Conservation (phyloP, 35 echinoderm and acorn worm genomes). For the Heliocidaris erythrogramma region DNA sequence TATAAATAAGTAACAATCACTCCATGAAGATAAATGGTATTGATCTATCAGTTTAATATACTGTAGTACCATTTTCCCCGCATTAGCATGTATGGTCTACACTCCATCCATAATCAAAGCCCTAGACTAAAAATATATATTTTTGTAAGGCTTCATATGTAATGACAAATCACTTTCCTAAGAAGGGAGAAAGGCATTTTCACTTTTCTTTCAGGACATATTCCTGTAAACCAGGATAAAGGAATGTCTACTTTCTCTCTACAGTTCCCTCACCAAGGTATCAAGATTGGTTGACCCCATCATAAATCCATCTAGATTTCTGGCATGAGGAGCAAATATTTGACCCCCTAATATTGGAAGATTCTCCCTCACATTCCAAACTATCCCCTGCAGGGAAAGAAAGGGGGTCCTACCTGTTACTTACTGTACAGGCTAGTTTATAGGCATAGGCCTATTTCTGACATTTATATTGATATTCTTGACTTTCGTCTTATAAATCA, state of each 20-base stretch:
- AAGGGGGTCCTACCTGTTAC: neutral
- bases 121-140: neutral
- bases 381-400: slow-evolving; percentile 31
- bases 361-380: slow-evolving; percentile 20
- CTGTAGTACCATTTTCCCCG: no score
- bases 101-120: no score
- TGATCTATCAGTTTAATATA: no score
- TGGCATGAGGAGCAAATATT: slow-evolving; percentile 27
- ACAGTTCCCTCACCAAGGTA: neutral
- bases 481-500: no score
- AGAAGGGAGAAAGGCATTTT: neutral
- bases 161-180: neutral
- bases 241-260: neutral
- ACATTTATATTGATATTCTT: no score
- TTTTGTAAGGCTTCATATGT: neutral
- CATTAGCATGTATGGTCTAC: no score
- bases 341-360: slow-evolving; percentile 30
- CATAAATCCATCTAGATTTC: slow-evolving; percentile 27
- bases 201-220: neutral
- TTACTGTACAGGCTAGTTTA: neutral
- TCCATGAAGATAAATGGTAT: no score
- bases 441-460: neutral
- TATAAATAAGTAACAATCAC: no score
- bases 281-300: slow-evolving; percentile 31
- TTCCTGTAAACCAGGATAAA: neutral